phyloP scores from a whole-genome alignment of 2,888 invertebrate species.

The Athalia cordata region DNA sequence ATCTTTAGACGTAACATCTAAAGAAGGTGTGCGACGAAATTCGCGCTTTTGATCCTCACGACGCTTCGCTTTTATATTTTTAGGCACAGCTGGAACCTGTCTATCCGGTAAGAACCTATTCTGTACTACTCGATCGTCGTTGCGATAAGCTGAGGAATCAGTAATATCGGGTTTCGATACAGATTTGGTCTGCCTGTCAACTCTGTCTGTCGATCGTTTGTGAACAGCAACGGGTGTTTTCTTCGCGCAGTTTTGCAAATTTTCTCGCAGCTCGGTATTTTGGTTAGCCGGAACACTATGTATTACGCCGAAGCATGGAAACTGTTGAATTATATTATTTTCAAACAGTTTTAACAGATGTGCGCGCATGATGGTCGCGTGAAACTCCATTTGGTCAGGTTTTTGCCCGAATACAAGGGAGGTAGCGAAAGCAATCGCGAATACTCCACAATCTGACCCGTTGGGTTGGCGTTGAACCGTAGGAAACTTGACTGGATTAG shows the following conservation, averaged over 20 bases:
- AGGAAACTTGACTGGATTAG: constrained; percentile 41
- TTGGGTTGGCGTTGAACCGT: constrained; percentile 46
- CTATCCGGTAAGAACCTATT: too few relatives aligned
- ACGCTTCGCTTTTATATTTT: background rate
- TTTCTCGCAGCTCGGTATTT: background rate
- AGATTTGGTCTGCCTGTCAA: too few relatives aligned
- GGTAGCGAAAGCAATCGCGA: constrained; percentile 46
- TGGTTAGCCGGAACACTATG: background rate
- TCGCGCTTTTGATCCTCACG: background rate
- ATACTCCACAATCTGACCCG: constrained; percentile 46
- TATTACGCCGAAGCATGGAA: too few relatives aligned
- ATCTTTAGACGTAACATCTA: background rate
- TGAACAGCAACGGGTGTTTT: background rate
- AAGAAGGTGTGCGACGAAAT: background rate
- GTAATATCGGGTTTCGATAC: too few relatives aligned
- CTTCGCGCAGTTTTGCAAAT: background rate
- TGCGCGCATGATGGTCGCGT: constrained; percentile 42
- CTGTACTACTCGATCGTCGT: too few relatives aligned
- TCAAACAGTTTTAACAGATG: too few relatives aligned
- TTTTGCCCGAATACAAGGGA: constrained; percentile 37
- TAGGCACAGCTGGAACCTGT: background rate
- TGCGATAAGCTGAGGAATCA: too few relatives aligned
- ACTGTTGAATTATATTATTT: too few relatives aligned
- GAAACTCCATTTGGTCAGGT: constrained; percentile 37
- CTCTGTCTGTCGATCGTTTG: too few relatives aligned